Conservation (phyloP, 1,140 invertebrate species). For the Dinoponera quadriceps region DNA sequence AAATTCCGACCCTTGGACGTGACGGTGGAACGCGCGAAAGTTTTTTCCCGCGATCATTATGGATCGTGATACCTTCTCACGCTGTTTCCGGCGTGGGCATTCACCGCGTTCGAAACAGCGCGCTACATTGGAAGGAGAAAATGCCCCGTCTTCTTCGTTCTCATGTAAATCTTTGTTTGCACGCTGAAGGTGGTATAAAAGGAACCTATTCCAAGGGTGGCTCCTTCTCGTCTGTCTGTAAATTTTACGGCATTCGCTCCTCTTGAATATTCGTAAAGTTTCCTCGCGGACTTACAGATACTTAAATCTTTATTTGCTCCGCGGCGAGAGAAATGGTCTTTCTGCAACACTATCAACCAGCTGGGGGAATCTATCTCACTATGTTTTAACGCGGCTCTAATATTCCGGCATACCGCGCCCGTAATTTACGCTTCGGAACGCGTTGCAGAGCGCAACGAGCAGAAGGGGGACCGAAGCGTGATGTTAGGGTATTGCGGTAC, state of each 20-base stretch:
- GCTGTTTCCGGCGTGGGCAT: constrained; percentile 32
- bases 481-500: background rate
- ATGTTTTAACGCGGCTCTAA: constrained; percentile 50
- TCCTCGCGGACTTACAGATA: constrained; percentile 48
- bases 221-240: constrained; percentile 20
- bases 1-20: background rate
- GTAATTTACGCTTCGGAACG: constrained; percentile 36
- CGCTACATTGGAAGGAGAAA: constrained; percentile 28
- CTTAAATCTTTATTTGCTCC: constrained; percentile 50
- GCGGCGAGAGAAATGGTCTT: constrained; percentile 14
- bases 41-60: constrained; percentile 42
- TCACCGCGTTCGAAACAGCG: constrained; percentile 40
- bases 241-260: constrained; percentile 54
- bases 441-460: constrained; percentile 15
- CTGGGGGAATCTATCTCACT: constrained; percentile 42
- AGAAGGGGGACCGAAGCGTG: background rate
- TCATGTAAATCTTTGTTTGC: constrained; percentile 59
- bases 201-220: constrained; percentile 50
- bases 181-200: constrained; percentile 32
- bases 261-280: constrained; percentile 46
- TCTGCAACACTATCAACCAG: constrained; percentile 32
- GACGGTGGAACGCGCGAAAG: constrained; percentile 4
- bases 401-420: constrained; percentile 42
- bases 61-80: constrained; percentile 21
- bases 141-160: constrained; percentile 32